Evolutionary conservation across 2,888 invertebrate species (phyloP).

Genomic region (Ischnus inquisitorius): DNA sequence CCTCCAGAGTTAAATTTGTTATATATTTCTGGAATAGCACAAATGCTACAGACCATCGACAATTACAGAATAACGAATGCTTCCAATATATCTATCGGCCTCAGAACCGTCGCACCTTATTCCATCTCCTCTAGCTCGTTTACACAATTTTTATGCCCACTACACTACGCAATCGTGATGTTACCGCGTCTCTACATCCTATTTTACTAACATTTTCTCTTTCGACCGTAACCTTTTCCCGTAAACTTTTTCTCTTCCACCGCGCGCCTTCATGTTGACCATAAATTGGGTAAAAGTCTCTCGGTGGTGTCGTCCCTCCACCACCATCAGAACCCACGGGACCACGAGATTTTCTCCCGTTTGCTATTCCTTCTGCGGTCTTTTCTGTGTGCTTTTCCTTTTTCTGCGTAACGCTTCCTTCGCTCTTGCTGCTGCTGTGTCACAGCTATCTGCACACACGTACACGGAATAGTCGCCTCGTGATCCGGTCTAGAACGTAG

Average conservation of each 20-base stretch:
- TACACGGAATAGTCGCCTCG: slow-evolving; percentile 29
- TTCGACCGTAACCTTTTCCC: not conserved
- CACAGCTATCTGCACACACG: slow-evolving; percentile 48
- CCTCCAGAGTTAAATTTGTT: too few species aligned
- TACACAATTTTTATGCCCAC: not conserved
- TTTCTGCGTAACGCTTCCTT: slow-evolving; percentile 33
- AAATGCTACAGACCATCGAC: not conserved
- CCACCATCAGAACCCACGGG: slow-evolving; percentile 51
- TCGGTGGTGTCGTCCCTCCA: slow-evolving; percentile 27
- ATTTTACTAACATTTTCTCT: not conserved
- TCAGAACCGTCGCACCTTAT: not conserved
- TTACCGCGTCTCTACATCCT: not conserved
- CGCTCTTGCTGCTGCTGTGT: slow-evolving; percentile 18
- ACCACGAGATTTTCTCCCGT: slow-evolving; percentile 55
- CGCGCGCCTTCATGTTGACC: slow-evolving; percentile 47
- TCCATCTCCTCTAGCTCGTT: not conserved
- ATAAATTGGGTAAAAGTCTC: slow-evolving; percentile 60
- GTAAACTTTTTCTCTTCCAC: slow-evolving; percentile 14
- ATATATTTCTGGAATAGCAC: too few species aligned
- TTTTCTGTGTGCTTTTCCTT: slow-evolving; percentile 19
- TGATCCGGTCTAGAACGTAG: slow-evolving; percentile 45
- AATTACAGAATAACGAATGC: not conserved
- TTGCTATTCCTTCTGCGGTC: slow-evolving; percentile 41
- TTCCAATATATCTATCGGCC: not conserved
- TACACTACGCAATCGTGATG: not conserved